phyloP scores from a whole-genome alignment of 1,140 invertebrate species.

The Zaprionus davidi region DNA sequence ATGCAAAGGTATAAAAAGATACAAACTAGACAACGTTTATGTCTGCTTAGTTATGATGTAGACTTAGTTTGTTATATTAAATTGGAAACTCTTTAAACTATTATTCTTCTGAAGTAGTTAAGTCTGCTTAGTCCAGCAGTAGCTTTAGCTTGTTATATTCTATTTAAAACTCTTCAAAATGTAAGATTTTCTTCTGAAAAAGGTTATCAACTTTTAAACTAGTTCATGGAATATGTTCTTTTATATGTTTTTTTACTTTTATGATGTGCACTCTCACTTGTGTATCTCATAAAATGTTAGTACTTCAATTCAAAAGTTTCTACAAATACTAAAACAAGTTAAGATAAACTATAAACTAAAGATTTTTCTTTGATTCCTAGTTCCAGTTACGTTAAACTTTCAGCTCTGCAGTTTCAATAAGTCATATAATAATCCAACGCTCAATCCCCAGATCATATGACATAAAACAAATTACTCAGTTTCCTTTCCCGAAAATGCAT shows the following conservation, averaged over 20 bases:
- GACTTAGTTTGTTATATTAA: neutral
- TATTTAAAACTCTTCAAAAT: neutral
- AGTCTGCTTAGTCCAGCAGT: neutral
- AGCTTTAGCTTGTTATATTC: neutral
- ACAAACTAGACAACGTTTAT: neutral
- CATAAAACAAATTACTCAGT: conserved; percentile 7
- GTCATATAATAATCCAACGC: neutral
- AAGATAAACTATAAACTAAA: neutral
- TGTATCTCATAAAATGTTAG: neutral
- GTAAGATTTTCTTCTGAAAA: neutral
- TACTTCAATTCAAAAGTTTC: neutral
- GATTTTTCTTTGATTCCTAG: neutral
- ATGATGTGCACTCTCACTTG: neutral
- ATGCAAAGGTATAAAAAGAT: neutral
- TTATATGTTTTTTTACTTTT: neutral
- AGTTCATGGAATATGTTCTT: neutral
- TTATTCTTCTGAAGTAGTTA: too few species aligned
- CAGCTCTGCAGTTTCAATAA: neutral
- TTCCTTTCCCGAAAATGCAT: conserved; percentile 12
- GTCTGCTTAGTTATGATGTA: neutral
- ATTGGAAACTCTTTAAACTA: neutral
- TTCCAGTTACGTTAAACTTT: neutral
- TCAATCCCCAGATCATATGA: neutral
- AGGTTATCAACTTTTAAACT: neutral
- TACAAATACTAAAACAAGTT: neutral